Base-by-base conservation (phyloP, 2,113 vertebrate genomes). In the Dipodomys ordii region DNA sequence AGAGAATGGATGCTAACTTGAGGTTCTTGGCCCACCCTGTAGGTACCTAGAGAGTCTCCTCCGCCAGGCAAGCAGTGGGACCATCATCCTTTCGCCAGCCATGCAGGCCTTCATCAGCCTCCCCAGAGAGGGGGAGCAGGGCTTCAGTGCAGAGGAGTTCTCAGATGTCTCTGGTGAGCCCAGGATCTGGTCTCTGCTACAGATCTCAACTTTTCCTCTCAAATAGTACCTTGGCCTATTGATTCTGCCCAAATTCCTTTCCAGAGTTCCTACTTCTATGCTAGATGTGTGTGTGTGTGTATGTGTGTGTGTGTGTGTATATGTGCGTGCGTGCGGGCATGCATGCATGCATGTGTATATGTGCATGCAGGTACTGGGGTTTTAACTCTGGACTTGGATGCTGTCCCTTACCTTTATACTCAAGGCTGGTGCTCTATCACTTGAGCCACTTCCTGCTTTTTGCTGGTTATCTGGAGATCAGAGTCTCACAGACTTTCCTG, bases 11-110 rank as follows among this genome's bases (percentile, higher is more conserved):
- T 8, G 16, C 71, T 93, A 35, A 95, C 65, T 27, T 57, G 15
- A 81, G 68, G 64, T 94, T 88, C 64, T 86, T 92, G 72, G 12
- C 9, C 79, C 79, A 92, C 10, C 85, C 71, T 53, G 18, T 90
- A 99, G 99, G 99, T 99, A 98, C 97, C 97, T 99, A 78, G 99
- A 99, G 97, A 98, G 98, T 18, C 98, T 99, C 60, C 97, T 99
- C 53, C 98, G 99, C 27, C 99, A 99, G 96, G 99, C 99, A 1
- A 99, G 99, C 98, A 98, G 96, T 0, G 98, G 98, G 5, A 93
- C 98, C 87, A 99, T 99, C 18, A 39, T 99, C 9, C 98, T 99
- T 94, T 99, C 99, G 53, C 99, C 99, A 0, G 98, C 98, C 6
- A 98, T 98, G 96, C 98, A 98, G 90, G 98, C 99, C 82, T 99